A percentile compares a stretch with the other conserved stretches of the same genome.
phyloP scores from a whole-genome alignment of 2,888 invertebrate genomes.

The Melolontha melolontha region DNA sequence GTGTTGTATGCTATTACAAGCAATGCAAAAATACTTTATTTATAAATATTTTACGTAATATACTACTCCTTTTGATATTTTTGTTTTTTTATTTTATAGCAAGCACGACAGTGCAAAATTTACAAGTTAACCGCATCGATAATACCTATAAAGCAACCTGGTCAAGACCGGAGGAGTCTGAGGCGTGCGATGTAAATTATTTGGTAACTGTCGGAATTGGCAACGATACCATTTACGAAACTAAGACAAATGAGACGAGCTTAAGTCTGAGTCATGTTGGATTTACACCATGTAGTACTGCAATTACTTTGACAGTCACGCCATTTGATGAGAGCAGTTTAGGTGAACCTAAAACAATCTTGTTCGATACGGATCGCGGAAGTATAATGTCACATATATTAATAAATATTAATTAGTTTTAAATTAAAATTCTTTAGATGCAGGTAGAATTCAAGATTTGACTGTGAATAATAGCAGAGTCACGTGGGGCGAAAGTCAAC shows the following conservation, averaged over 20 bases:
- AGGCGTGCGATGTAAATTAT: constrained; percentile 1
- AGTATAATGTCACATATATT: neutral
- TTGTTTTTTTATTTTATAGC: neutral
- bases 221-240: neutral
- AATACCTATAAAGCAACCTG: neutral
- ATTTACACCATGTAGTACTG: neutral
- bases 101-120: neutral
- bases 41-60: too few relatives aligned
- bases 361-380: neutral
- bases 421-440: neutral
- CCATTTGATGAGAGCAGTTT: constrained; percentile 2
- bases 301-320: constrained; percentile 5
- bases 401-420: neutral
- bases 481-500: neutral
- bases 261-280: neutral
- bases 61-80: too few relatives aligned
- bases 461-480: constrained; percentile 11
- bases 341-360: neutral
- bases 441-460: constrained; percentile 4
- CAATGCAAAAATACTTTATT: too few relatives aligned
- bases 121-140: neutral
- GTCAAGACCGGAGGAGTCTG: neutral
- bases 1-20: too few relatives aligned
- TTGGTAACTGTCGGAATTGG: neutral
- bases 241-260: neutral